Percentiles rank a stretch among this genome's conserved stretches.
Evolutionary conservation across 35 echinoderm and acorn worm genomes (phyloP).

Genomic region (Stichopus chloronotus): DNA sequence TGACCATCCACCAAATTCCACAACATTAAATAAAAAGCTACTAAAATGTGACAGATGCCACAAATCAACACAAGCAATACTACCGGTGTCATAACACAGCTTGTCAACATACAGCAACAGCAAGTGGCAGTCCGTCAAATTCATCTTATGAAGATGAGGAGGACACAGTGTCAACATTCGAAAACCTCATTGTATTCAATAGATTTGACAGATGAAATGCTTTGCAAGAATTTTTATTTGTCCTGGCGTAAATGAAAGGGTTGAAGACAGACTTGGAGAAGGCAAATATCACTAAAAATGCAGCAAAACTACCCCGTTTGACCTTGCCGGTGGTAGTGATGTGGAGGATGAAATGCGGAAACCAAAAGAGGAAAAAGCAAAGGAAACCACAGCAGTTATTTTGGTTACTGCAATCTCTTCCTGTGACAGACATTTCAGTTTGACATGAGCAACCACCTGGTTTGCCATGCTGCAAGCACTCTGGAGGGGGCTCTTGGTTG

Average conservation of each 20-base stretch:
- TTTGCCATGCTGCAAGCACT: background rate
- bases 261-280: conserved; percentile 29
- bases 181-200: background rate
- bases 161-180: no score
- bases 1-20: no score
- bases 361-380: conserved; percentile 23
- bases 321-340: background rate
- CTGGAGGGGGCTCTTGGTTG: background rate
- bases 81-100: no score
- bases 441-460: background rate
- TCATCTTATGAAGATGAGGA: no score
- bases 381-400: conserved; percentile 33
- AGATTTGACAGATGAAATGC: background rate
- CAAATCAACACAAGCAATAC: no score
- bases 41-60: no score
- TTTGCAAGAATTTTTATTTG: background rate
- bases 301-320: background rate
- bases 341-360: conserved; percentile 25
- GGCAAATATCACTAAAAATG: background rate
- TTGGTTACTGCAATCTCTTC: conserved; percentile 28
- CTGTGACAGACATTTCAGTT: background rate
- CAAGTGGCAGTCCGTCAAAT: no score
- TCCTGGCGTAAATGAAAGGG: conserved; percentile 45
- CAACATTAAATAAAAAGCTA: no score
- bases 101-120: no score